phyloP scores from a whole-genome alignment of 2,888 invertebrate species.

The Dynastes tityus region DNA sequence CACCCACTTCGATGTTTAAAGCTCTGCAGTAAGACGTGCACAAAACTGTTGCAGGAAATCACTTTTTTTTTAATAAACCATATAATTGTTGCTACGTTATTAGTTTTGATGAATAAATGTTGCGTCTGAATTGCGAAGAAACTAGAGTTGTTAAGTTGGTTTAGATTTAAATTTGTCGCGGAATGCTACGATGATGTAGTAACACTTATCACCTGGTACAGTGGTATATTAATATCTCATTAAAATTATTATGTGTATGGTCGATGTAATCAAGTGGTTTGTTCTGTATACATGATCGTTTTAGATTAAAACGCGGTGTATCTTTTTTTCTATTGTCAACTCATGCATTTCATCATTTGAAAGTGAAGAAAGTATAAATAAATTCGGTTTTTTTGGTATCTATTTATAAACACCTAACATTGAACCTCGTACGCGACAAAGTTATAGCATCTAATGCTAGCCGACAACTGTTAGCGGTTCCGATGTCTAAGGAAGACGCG shows the following conservation, averaged over 20 bases:
- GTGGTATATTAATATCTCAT: no score
- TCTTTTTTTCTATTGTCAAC: no score
- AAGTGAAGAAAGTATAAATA: neutral
- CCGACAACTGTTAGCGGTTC: conserved; percentile 8
- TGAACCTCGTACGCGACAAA: neutral
- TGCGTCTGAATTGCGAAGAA: no score
- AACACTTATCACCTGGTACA: conserved; percentile 4
- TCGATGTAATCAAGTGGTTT: neutral
- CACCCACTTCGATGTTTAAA: conserved; percentile 34
- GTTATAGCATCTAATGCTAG: neutral
- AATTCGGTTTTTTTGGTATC: neutral
- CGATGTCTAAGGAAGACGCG: neutral
- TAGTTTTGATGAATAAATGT: no score
- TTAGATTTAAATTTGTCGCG: neutral
- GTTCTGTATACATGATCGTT: no score
- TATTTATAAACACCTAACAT: neutral
- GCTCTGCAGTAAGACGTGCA: conserved; percentile 1
- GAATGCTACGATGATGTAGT: neutral
- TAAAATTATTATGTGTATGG: neutral
- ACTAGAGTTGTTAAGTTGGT: neutral
- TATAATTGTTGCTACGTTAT: no score
- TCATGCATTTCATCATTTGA: neutral
- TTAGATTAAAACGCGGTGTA: no score
- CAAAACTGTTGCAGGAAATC: neutral
- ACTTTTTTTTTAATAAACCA: no score